These are phyloP conservation scores for Zaprionus lineosus DNA, from an alignment of 2,888 invertebrate species.

Conservation along the genomic window DNA sequence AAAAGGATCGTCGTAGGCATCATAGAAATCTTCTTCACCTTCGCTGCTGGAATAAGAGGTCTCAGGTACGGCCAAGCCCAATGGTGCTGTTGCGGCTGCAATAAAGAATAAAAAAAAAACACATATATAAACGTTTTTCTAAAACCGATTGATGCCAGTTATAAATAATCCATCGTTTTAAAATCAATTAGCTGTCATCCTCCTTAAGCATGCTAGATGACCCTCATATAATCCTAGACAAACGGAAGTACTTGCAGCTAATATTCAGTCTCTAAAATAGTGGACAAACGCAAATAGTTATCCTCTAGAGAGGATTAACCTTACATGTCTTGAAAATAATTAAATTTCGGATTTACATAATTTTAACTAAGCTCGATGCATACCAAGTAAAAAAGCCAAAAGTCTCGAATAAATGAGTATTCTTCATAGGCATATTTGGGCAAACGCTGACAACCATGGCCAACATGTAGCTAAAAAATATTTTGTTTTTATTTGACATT, in stretches of 20 bases:
- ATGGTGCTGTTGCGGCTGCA: constrained; percentile 79
- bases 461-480: constrained; percentile 11
- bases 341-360: too few species aligned
- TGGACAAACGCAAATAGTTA: too few species aligned
- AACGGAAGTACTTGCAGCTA: too few species aligned
- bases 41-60: constrained; percentile 99
- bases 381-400: too few species aligned
- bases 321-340: too few species aligned
- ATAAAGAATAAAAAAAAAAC: constrained; percentile 13
- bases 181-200: constrained; percentile 21
- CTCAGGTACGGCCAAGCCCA: constrained; percentile 88
- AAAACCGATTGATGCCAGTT: constrained; percentile 8
- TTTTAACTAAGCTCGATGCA: too few species aligned
- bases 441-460: too few species aligned
- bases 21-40: constrained; percentile 96
- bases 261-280: too few species aligned
- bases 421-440: too few species aligned
- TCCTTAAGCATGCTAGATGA: constrained; percentile 11
- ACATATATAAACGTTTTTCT: constrained; percentile 21
- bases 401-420: too few species aligned
- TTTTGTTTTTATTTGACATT: constrained; percentile 42
- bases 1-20: constrained; percentile 91
- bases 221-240: constrained; percentile 27
- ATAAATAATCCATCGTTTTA: constrained; percentile 29
- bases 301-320: too few species aligned